Conservation (phyloP, 2,888 invertebrate species). For the Steinernema carpocapsae region DNA sequence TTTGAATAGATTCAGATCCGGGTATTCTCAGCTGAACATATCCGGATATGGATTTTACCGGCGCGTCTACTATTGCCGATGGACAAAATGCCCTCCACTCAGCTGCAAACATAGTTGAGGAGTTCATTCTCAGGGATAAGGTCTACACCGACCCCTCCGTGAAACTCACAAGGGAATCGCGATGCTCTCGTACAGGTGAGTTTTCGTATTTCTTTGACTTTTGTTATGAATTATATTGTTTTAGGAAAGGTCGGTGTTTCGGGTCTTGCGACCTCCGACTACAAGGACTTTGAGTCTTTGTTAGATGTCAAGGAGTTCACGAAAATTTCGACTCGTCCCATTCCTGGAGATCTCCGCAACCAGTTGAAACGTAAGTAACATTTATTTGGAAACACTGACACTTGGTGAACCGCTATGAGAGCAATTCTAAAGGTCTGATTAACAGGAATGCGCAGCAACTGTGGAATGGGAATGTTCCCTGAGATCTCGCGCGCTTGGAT, state of each 20-base stretch:
- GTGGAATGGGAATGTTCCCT: constrained; percentile 94
- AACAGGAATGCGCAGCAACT: constrained; percentile 90
- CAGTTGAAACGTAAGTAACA: constrained; percentile 60
- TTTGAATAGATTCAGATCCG: too few relatives aligned
- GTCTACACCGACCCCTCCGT: neutral
- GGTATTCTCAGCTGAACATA: too few relatives aligned
- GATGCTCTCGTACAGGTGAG: neutral
- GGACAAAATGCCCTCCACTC: neutral
- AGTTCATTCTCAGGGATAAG: neutral
- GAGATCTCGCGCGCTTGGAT: constrained; percentile 95
- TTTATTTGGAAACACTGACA: too few relatives aligned
- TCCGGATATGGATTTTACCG: too few relatives aligned
- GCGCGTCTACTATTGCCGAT: too few relatives aligned
- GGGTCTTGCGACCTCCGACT: neutral
- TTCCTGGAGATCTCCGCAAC: constrained; percentile 60
- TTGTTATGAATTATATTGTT: too few relatives aligned
- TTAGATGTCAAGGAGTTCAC: constrained; percentile 6
- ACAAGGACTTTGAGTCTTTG: constrained; percentile 10
- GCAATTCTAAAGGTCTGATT: too few relatives aligned
- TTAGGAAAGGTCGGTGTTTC: constrained; percentile 14
- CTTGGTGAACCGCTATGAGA: too few relatives aligned
- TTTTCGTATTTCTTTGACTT: neutral
- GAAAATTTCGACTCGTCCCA: constrained; percentile 38
- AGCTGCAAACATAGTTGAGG: neutral
- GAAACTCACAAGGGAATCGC: neutral